Evolutionary conservation across 1,140 invertebrate genomes (phyloP), one percentile per base, ranked within the genome.

Genomic region (Zaprionus gabonicus): DNA sequence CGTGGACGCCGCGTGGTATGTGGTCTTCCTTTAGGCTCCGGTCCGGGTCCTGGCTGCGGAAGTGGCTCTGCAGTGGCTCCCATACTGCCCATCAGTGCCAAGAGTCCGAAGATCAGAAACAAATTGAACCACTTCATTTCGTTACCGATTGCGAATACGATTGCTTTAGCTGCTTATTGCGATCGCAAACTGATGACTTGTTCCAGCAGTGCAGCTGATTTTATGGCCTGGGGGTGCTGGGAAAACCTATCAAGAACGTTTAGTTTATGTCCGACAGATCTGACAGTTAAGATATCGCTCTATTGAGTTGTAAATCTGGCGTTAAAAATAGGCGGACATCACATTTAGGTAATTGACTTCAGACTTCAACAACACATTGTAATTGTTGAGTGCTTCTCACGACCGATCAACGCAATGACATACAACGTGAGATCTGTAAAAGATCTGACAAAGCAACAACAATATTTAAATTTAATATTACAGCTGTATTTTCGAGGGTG

Each of bases 231-330:
- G 20, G 25, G 36, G 41, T 7, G 41, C 20, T 71, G 83, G 70
- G 88, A 91, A 91, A 58, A 76, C 49, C 79, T 78, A 82, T 91
- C 88, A 87, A 82, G 58, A 66, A 57, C 83, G 74, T 80, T 91
- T 91, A 91, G 15, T 57, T 85, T 85, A 85, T 90, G 85, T 78
- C 67, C 65, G 51, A 46, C 17, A 76, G 85, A 90, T 90, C 68
- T 28, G 38, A 15, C 56, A 46, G 70, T 56, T 66, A 57, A 17
- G 44, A 55, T 70, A 55, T 44, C 15, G 41, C 41, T 41, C 72
- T 91, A 91, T 91, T 91, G 84, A 91, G 88, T 78, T 91, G 88
- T 91, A 91, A 91, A 91, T 91, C 77, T 78, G 20, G 73, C 57
- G 81, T 53, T 78, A 80, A 91, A 91, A 82, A 82, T 78, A 83